Base-by-base conservation (phyloP, 2,797 vertebrate genomes). In the Coranthus polyacanthus region DNA sequence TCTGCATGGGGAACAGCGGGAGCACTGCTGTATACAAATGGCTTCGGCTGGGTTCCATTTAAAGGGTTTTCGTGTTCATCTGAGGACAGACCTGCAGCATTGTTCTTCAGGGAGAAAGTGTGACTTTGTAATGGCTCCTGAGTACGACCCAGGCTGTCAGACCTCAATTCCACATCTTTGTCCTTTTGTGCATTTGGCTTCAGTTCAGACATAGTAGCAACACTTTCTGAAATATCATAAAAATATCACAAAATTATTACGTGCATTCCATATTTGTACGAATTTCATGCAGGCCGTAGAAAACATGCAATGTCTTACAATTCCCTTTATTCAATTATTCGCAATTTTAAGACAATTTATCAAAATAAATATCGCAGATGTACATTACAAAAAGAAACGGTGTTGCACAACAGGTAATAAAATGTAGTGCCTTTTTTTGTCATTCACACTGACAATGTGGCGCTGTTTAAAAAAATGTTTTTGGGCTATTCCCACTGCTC, bases 41-140 rank as follows among this genome's bases (percentile, higher is more conserved):
- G 91, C 93, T 95, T 92, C 91, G 93, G 88, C 94, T 97, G 97
- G 95, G 95, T 94, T 95, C 96, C 96, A 93, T 96, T 97, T 96
- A 98, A 97, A 95, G 96, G 95, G 91, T 96, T 97, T 95, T 95
- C 93, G 88, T 95, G 94, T 93, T 91, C 93, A 91, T 96, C 95
- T 92, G 92, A 94, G 82, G 94, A 95, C 80, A 94, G 90, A 94
- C 92, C 92, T 87, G 94, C 92, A 38, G 93, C 87, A 92, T 79
- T 95, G 87, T 90, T 96, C 92, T 94, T 95, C 84, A 84, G 94
- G 95, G 95, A 94, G 69, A 92, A 93, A 0, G 92, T 84, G 89
- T 93, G 93, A 85, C 88, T 93, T 90, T 94, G 94, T 92, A 95
- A 95, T 88, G 94, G 91, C 90, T 95, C 94, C 86, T 84, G 94